Base-by-base conservation (phyloP, 2,113 vertebrate species). In the Laterallus jamaicensis region DNA sequence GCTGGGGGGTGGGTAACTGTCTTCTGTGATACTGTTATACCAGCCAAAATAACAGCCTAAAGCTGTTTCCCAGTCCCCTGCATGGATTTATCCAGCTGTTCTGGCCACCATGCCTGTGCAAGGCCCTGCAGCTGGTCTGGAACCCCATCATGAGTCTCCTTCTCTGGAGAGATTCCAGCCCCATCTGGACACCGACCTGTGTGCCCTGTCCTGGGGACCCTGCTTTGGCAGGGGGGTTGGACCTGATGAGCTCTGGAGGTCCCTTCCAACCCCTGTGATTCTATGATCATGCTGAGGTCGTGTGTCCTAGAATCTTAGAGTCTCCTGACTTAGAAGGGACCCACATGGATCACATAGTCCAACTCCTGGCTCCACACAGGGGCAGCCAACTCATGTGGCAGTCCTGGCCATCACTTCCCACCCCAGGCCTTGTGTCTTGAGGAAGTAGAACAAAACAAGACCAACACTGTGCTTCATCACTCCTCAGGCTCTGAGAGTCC, bases 401-500 rank as follows among this genome's bases (percentile, higher is more conserved):
- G 2, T 11, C 42, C 37, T 1, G 9, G 19, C 66, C 29, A 17
- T 54, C 4, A 2, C 32, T 20, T 25, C 70, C 37, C 58, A 29
- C 15, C 7, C 7, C 3, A 1, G 25, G 22, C 11, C 3, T 9
- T 15, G 8, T 6, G 11, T 44, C 28, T 49, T 28, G 6, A 50
- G 44, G 19, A 39, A 16, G 3, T 0, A 0, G 14, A 37, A 44
- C 28, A 9, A 58, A 7, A 47, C 0, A 3, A 55, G 12, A 40
- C 24, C 37, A 55, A 3, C 1, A 0, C n/a, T 58, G 29, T n/a
- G 6, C 31, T 3, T 44, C 25, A 6, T 9, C 19, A 1, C 0
- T 56, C 24, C 32, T 15, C 7, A 47, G 24, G 13, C 67, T 55
- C 26, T 22, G 70, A 28, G 29, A 55, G n/a, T 10, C 15, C 32